Conservation (phyloP, 2,888 invertebrate genomes). For the Tridacna crocea region DNA sequence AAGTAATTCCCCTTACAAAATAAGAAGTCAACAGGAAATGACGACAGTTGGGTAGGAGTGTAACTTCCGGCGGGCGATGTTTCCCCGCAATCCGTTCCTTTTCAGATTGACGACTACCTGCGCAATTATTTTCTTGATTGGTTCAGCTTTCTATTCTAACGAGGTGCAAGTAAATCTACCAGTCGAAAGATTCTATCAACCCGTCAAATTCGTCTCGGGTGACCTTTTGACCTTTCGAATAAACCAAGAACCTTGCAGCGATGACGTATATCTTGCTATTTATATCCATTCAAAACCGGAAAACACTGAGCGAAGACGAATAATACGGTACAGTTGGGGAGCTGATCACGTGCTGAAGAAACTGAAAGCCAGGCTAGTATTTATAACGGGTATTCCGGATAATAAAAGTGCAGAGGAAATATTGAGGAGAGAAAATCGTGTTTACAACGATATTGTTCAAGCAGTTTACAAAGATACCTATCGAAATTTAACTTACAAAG, state of each 20-base stretch:
- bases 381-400: slow-evolving; percentile 72
- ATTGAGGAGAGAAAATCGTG: slow-evolving; percentile 70
- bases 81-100: slow-evolving; percentile 26
- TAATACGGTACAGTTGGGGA: slow-evolving; percentile 80
- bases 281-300: slow-evolving; percentile 80
- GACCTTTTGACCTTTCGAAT: slow-evolving; percentile 8
- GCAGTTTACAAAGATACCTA: slow-evolving; percentile 83
- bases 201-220: slow-evolving; percentile 13
- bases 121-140: slow-evolving; percentile 7
- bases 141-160: slow-evolving; percentile 12
- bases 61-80: slow-evolving; percentile 21
- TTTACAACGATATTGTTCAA: slow-evolving; percentile 80
- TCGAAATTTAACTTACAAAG: slow-evolving; percentile 84
- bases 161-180: background rate
- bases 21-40: background rate
- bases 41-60: background rate
- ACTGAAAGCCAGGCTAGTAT: slow-evolving; percentile 70
- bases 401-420: slow-evolving; percentile 62
- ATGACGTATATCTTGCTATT: slow-evolving; percentile 63
- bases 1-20: too few relatives aligned
- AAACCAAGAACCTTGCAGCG: slow-evolving; percentile 18
- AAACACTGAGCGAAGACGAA: slow-evolving; percentile 73
- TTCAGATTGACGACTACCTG: slow-evolving; percentile 15
- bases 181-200: background rate
- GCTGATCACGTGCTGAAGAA: slow-evolving; percentile 61